Evolutionary conservation across 2,797 vertebrate species (phyloP), one percentile per base, ranked within the genome.

Genomic region (Macropodus opercularis): DNA sequence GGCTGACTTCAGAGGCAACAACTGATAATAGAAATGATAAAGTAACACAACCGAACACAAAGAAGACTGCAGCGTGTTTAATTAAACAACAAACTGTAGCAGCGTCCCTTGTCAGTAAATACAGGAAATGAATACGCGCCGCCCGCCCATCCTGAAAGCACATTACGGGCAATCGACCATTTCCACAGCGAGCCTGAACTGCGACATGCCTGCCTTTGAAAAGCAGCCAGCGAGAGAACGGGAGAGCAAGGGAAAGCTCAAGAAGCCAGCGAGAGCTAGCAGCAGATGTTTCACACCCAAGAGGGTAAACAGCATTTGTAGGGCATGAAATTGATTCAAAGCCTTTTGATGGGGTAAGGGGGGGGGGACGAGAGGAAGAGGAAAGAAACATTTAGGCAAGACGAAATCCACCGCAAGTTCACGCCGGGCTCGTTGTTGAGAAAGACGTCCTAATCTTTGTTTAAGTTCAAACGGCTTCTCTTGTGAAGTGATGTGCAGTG

Each of bases 301-400:
- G 85, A 88, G 87, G 86, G 86, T 87, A 88, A 91, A 88, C 87
- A 89, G 79, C 79, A 86, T 87, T 91, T 87, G 83, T 87, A 87
- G 88, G 80, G 86, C 89, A 89, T 90, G 85, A 89, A 90, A 90
- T 87, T 86, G 89, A 88, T 88, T 88, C 75, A 84, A 69, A 77
- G 81, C 71, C 72, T 89, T 89, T 80, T 87, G 75, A 87, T 84
- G 72, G 75, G 62, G 65, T 72, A 83, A 72, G 47, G 77, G 41
- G 51, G 52, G n/a, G n/a, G n/a, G n/a, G n/a, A n/a, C n/a, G 34
- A 49, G 54, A 52, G 49, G 29, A 62, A 60, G 61, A 68, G 62
- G 47, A 65, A 75, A 53, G 22, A 63, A 63, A 55, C 41, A 64
- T 58, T 60, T 64, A 82, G 77, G 61, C 77, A 61, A 79, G 74